phyloP scores from a whole-genome alignment of 2,888 invertebrate species.

The Philaethria dido region DNA sequence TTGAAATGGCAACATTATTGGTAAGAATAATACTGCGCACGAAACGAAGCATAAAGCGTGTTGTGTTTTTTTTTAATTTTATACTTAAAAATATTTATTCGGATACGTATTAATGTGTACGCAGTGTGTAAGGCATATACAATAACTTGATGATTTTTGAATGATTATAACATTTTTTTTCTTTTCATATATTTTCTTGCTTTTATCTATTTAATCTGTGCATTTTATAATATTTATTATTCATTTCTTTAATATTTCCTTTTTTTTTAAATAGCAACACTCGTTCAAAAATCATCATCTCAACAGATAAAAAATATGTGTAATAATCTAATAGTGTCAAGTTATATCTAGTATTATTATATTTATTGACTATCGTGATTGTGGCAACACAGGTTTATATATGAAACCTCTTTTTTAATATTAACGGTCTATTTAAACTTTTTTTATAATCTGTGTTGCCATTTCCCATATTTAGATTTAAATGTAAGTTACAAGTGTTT shows the following conservation, averaged over 20 bases:
- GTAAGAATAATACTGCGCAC: slow-evolving; percentile 37
- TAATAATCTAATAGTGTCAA: slow-evolving; percentile 67
- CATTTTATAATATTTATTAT: not conserved
- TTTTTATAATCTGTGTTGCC: slow-evolving; percentile 44
- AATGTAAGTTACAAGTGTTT: slow-evolving; percentile 41
- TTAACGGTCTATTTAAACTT: slow-evolving; percentile 23
- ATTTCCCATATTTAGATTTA: slow-evolving; percentile 38
- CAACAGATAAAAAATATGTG: slow-evolving; percentile 49
- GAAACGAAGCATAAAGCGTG: slow-evolving; percentile 69
- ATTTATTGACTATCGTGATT: slow-evolving; percentile 51
- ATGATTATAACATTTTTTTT: slow-evolving; percentile 27
- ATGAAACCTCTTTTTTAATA: slow-evolving; percentile 16
- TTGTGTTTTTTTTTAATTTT: slow-evolving; percentile 80
- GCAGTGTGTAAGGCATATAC: slow-evolving; percentile 58
- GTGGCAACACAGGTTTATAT: slow-evolving; percentile 42
- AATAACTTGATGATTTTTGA: slow-evolving; percentile 41
- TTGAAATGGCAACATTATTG: slow-evolving; percentile 32
- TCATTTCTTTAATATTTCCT: not conserved
- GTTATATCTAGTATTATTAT: slow-evolving; percentile 60
- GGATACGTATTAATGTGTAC: slow-evolving; percentile 68
- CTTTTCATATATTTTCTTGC: not conserved
- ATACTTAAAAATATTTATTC: slow-evolving; percentile 79
- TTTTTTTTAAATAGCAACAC: not conserved
- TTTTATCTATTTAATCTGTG: slow-evolving; percentile 11
- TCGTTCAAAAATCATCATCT: slow-evolving; percentile 38